Percentiles rank a stretch among this genome's conserved stretches.
Conservation (phyloP, 2,797 vertebrate genomes). For the Bufotes viridis region DNA sequence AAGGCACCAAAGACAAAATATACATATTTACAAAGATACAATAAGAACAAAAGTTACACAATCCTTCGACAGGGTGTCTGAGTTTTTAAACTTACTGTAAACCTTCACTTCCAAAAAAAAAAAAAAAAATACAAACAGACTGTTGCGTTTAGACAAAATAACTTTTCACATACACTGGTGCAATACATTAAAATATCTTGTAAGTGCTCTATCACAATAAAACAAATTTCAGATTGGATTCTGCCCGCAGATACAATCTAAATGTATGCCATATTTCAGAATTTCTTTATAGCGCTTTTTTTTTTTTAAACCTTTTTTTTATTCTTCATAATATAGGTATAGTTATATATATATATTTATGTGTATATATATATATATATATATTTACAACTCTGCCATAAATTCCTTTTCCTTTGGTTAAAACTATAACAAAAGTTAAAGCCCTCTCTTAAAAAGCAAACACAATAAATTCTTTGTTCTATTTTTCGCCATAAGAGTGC, state of each 20-base stretch:
- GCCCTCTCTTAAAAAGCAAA: constrained; percentile 76
- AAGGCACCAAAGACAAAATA: constrained; percentile 82
- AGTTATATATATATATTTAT: constrained; percentile 66
- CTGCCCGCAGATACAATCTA: constrained; percentile 96
- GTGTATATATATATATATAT: constrained; percentile 65
- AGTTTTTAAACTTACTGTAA: constrained; percentile 91
- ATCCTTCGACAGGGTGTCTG: constrained; percentile 88
- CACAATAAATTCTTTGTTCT: constrained; percentile 74
- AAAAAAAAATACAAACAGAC: constrained; percentile 94
- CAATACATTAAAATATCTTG: constrained; percentile 93
- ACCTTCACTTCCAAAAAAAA: constrained; percentile 97
- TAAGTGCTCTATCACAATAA: constrained; percentile 85
- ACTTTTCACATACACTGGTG: constrained; percentile 95
- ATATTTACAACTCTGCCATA: constrained; percentile 87
- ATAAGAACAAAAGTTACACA: constrained; percentile 82
- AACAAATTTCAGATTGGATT: constrained; percentile 84
- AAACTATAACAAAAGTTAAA: constrained; percentile 84
- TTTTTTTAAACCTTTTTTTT: constrained; percentile 64
- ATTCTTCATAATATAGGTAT: constrained; percentile 73
- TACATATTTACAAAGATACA: constrained; percentile 83
- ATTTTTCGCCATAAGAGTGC: constrained; percentile 73
- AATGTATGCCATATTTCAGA: constrained; percentile 79
- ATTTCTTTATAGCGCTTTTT: constrained; percentile 67
- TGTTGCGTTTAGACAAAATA: constrained; percentile 92
- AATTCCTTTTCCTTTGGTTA: constrained; percentile 89